Base-by-base conservation (phyloP, 2,113 vertebrate genomes). In the Protomyctophum bolini region DNA sequence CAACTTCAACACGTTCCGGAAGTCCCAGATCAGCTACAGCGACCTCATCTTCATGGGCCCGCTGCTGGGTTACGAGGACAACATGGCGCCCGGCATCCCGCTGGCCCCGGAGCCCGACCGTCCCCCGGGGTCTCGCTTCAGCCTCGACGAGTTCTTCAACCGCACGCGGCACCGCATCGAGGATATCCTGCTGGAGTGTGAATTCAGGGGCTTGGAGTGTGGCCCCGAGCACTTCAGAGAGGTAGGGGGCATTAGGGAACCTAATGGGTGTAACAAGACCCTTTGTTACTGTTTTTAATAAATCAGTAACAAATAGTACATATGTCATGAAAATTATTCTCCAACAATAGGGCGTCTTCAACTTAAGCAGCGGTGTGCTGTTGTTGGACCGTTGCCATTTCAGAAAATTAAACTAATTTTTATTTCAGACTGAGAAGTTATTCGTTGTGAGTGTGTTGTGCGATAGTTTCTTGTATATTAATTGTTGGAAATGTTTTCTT, bases 181-280 rank as follows among this genome's bases (percentile, higher is more conserved):
- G 14, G 97, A 99, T 58, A 99, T 99, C 92, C 91, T 99, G 88
- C 93, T 99, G 75, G 94, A 95, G 63, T 99, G 98, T 69, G 88
- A 78, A 57, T 99, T 95, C 85, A 92, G 93, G 1, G 94, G 96
- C 48, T 60, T 87, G 14, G 94, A 88, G 5, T 99, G 98, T 0
- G 95, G 95, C 29, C 89, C 95, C 0, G 88, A 94, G n/a, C 91
- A 93, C 89, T 99, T 98, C 72, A 90, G 79, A 6, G 94, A 94
- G 96, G 98, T 98, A 94, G 93, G 95, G 48, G 8, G 14, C 41
- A 45, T 14, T 41, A 8, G 4, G 29, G 51, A 73, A 0, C 28
- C 33, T 45, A 41, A 60, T 10, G 58, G 12, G 33, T 58, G 5
- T 14, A 21, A 10, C 15, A 14, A 12, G 10, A 14, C 11, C 10